A percentile compares a stretch with the other conserved stretches of the same genome.
Conservation (phyloP, 2,888 invertebrate species). For the Chalcis sispes region DNA sequence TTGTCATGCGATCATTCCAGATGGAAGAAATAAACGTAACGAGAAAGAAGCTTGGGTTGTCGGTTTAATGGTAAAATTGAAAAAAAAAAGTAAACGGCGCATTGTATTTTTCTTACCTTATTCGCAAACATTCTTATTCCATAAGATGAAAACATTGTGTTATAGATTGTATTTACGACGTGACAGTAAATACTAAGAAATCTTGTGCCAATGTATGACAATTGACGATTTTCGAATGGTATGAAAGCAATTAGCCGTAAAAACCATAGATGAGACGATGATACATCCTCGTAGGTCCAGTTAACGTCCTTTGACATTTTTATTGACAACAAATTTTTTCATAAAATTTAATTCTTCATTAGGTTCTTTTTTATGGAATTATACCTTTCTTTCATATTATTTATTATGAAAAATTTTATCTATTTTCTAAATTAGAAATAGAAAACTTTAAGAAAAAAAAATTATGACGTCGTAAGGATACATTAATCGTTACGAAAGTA, state of each 20-base stretch:
- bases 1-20: not conserved
- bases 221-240: constrained; percentile 20
- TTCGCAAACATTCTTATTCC: constrained; percentile 8
- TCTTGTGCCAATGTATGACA: constrained; percentile 1
- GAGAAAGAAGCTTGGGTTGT: not conserved
- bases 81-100: not conserved
- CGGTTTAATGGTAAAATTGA: not conserved
- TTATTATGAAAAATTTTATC: no score
- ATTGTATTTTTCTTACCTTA: constrained; percentile 31
- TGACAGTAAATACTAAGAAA: not conserved
- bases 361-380: no score
- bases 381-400: no score
- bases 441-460: no score
- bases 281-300: constrained; percentile 23
- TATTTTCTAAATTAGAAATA: no score
- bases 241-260: not conserved
- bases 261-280: not conserved
- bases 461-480: no score
- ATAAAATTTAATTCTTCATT: no score
- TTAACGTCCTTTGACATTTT: not conserved
- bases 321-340: not conserved
- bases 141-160: constrained; percentile 13
- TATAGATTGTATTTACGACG: not conserved
- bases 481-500: no score
- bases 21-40: not conserved